Evolutionary conservation across 2,113 vertebrate species (phyloP).

Genomic region (Bolborhynchus lineola): DNA sequence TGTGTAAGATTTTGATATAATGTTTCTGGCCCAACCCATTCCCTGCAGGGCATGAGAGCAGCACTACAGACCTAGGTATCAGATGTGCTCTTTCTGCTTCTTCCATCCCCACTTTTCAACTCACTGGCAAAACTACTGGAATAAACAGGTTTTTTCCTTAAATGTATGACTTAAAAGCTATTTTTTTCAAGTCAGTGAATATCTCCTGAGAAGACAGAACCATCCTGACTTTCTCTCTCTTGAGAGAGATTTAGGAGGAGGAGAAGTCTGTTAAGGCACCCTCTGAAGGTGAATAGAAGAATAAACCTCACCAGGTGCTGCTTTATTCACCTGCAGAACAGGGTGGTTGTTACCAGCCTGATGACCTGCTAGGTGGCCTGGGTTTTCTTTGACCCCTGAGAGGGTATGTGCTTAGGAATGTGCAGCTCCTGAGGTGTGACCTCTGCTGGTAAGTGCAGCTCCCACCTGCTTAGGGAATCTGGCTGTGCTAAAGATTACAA

Average conservation of each 20-base stretch:
- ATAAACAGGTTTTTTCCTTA: not conserved
- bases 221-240: not conserved
- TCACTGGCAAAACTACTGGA: not conserved
- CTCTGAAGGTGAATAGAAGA: not conserved
- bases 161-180: not conserved
- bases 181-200: not conserved
- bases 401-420: accelerated
- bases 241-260: not conserved
- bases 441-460: not conserved
- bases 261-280: not conserved
- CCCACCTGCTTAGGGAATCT: not conserved
- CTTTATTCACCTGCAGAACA: not conserved
- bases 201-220: not conserved
- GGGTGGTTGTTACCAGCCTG: not conserved
- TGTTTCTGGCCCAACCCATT: accelerated
- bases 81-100: not conserved
- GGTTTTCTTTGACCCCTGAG: accelerated
- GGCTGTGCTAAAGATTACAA: not conserved
- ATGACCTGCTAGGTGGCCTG: not conserved
- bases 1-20: not conserved
- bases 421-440: not conserved
- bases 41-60: not conserved
- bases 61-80: not conserved
- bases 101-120: not conserved
- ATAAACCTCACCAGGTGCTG: not conserved